Evolutionary conservation across 2,888 invertebrate species (phyloP).

Genomic region (Drosophila demipolita): DNA sequence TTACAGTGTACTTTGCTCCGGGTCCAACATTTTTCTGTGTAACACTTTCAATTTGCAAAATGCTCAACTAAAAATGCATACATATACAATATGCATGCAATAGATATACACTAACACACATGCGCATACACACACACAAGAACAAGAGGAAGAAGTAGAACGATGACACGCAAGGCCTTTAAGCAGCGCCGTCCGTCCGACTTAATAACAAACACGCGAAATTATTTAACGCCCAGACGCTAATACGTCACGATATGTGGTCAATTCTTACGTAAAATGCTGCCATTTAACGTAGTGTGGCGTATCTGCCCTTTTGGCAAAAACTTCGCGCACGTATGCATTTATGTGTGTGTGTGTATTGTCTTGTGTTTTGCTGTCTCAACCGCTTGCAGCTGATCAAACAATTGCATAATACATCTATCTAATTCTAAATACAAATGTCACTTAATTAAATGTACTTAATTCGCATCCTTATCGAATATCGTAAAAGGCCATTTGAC

Average conservation of each 20-base stretch:
- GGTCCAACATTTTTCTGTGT: not conserved
- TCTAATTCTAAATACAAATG: slow-evolving; percentile 15
- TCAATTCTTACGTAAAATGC: slow-evolving; percentile 64
- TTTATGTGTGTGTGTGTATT: slow-evolving; percentile 3
- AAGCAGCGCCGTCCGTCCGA: slow-evolving; percentile 23
- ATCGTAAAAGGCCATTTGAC: not conserved
- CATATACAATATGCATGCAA: not conserved
- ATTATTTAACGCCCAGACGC: slow-evolving; percentile 68
- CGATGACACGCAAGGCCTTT: slow-evolving; percentile 35
- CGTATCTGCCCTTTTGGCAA: slow-evolving; percentile 48
- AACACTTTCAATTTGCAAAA: slow-evolving; percentile 10
- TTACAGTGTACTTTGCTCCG: slow-evolving; percentile 34
- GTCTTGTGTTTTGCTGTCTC: not conserved
- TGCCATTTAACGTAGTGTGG: slow-evolving; percentile 15
- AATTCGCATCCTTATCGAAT: slow-evolving; percentile 10
- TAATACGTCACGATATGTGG: slow-evolving; percentile 73
- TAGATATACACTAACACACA: slow-evolving; percentile 1
- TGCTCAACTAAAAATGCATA: slow-evolving; percentile 13
- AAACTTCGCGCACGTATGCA: not conserved
- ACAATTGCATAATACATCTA: slow-evolving; percentile 29
- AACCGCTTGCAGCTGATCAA: slow-evolving; percentile 45
- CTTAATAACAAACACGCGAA: slow-evolving; percentile 73
- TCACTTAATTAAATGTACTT: slow-evolving; percentile 10
- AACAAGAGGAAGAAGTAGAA: slow-evolving; percentile 6
- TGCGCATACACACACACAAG: slow-evolving; percentile 3